Conservation (phyloP, 1,140 invertebrate species). For the Drosophila ercepeae region DNA sequence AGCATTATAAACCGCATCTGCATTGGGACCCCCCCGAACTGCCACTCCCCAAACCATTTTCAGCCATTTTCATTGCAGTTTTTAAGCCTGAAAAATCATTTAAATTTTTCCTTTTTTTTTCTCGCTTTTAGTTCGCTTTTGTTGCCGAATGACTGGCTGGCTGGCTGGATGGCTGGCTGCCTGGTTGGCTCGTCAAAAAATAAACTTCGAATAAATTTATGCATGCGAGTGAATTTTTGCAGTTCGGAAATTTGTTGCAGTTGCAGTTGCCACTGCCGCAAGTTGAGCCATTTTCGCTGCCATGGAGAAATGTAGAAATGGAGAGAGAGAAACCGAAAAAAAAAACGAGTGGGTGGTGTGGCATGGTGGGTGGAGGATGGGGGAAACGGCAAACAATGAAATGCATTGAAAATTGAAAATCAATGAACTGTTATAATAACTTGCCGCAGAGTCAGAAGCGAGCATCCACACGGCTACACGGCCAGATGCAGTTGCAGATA, state of each 20-base stretch:
- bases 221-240: conserved; percentile 58
- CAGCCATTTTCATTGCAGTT: conserved; percentile 6
- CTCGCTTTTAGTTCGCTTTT: conserved; percentile 9
- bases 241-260: conserved; percentile 52
- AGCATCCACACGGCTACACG: conserved; percentile 36
- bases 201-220: conserved; percentile 68
- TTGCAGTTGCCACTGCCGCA: conserved; percentile 25
- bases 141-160: conserved; percentile 3
- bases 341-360: too few relatives aligned
- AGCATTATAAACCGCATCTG: conserved; percentile 50
- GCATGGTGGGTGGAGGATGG: too few relatives aligned
- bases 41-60: neutral
- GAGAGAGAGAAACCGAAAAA: neutral
- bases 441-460: conserved; percentile 74
- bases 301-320: conserved; percentile 1
- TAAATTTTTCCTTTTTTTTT: conserved; percentile 16
- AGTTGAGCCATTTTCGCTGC: conserved; percentile 33
- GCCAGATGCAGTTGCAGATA: conserved; percentile 18
- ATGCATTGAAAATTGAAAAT: conserved; percentile 81
- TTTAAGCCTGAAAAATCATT: conserved; percentile 57
- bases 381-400: conserved; percentile 67
- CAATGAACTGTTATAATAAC: conserved; percentile 81
- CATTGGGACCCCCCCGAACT: conserved; percentile 3
- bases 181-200: conserved; percentile 41
- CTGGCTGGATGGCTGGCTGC: conserved; percentile 19